Base-by-base conservation (phyloP, 2,888 invertebrate species). In the Invenusta paracnida region DNA sequence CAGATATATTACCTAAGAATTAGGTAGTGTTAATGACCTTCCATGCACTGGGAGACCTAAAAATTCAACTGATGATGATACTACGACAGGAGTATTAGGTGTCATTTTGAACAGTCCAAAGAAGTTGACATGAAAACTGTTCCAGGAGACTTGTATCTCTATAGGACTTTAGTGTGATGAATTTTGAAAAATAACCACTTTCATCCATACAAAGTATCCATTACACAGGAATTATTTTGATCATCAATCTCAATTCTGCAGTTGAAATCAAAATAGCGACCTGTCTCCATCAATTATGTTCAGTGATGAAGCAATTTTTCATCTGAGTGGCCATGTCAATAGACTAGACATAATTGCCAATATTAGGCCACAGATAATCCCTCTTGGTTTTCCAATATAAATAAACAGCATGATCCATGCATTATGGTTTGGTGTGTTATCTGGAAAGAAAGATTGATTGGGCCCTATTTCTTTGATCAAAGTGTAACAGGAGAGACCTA, bases 401-500 rank as follows among this genome's bases (percentile, higher is more conserved):
- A 73, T 73, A 23, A 11, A 17, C 48, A 48, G 48, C 2, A n/a
- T 73, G 27, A 73, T 73, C 25, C 73, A 73, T 23, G 25, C 23
- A 73, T 73, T 73, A 73, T 73, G 73, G 73, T 73, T 73, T 73
- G 25, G 73, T 73, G 73, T 25, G 27, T 23, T 73, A 73, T 73
- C 11, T 73, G 27, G 27, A 73, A 73, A 25, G 73, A 73, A 73
- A 73, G 23, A 73, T 73, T 73, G 27, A 23, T 73, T 73, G 23
- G 73, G 73, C 73, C 25, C 5, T 73, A 73, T 73, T 73, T 48
- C 2, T 73, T 73, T 73, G 73, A 73, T 5, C 2, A 73, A 73
- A 73, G 23, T 73, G 25, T 73, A 73, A 73, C 25, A 13, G 73
- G 17, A 73, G 73, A 13, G 73, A 73, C 73, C 23, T 73, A 73